Evolutionary conservation across 2,797 vertebrate genomes (phyloP).

Genomic region (Calcarius lapponicus): DNA sequence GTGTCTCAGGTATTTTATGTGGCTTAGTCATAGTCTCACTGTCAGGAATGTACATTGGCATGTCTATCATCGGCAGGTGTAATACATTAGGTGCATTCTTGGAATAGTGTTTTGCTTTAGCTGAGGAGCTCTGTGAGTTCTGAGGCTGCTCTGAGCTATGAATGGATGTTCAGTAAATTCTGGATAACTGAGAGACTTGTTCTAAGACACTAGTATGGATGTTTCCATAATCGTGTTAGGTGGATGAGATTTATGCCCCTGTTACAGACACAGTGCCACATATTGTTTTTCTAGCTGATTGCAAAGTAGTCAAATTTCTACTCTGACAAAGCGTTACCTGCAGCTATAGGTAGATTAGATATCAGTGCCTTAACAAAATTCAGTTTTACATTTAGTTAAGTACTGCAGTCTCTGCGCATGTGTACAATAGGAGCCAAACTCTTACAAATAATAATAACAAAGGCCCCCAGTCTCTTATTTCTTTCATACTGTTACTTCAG

Average conservation of each 20-base stretch:
- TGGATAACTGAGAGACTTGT: background rate
- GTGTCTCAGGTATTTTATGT: background rate
- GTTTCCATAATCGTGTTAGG: background rate
- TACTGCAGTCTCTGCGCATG: background rate
- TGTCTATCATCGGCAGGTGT: background rate
- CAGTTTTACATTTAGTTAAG: background rate
- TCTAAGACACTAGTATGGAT: background rate
- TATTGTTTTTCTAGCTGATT: background rate
- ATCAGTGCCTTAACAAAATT: background rate
- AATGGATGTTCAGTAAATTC: background rate
- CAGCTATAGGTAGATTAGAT: background rate
- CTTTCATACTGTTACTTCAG: background rate
- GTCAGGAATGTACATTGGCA: fast-evolving
- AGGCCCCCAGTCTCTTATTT: background rate
- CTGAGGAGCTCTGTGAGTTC: background rate
- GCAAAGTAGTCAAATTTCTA: background rate
- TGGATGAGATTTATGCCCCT: background rate
- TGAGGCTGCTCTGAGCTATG: background rate
- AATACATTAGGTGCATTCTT: background rate
- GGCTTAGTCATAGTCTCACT: background rate
- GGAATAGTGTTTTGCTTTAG: background rate
- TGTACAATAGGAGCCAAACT: background rate
- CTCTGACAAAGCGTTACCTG: background rate
- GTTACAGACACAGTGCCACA: background rate
- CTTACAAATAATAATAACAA: background rate